These are phyloP conservation scores for Scolopax rusticola DNA, from an alignment of 2,797 vertebrate genomes.

Conservation along the genomic window DNA sequence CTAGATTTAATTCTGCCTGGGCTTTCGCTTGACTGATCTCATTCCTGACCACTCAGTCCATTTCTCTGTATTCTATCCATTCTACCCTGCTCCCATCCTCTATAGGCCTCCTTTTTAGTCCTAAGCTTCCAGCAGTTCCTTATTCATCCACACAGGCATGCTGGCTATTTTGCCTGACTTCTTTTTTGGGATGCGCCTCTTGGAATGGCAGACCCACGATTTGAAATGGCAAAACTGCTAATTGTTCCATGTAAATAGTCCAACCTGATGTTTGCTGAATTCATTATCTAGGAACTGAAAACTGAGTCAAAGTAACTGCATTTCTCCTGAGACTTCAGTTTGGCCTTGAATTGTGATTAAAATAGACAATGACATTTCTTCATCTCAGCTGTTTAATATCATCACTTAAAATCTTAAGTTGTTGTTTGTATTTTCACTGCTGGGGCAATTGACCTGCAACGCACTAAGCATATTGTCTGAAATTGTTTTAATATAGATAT, in stretches of 20 bases:
- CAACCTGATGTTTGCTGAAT: not conserved
- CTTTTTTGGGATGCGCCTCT: too few relatives aligned
- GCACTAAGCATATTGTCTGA: not conserved
- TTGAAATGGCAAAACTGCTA: not conserved
- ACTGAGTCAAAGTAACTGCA: not conserved
- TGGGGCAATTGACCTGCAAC: not conserved
- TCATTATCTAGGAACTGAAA: not conserved
- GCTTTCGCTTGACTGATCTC: too few relatives aligned
- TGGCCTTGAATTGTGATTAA: not conserved
- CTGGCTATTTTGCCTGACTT: too few relatives aligned
- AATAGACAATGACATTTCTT: not conserved
- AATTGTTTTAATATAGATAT: not conserved
- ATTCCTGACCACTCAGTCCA: too few relatives aligned
- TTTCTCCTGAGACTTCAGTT: not conserved
- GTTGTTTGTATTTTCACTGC: not conserved
- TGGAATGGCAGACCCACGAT: too few relatives aligned
- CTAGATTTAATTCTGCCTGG: too few relatives aligned
- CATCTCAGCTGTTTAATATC: not conserved
- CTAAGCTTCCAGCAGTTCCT: too few relatives aligned
- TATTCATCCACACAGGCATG: too few relatives aligned
- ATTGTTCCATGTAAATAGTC: not conserved
- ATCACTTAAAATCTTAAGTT: not conserved
- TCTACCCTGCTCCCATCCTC: too few relatives aligned
- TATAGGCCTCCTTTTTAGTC: too few relatives aligned
- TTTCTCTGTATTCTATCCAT: too few relatives aligned